phyloP scores from a whole-genome alignment of 2,113 vertebrate species.

The Ardeotis arabs region DNA sequence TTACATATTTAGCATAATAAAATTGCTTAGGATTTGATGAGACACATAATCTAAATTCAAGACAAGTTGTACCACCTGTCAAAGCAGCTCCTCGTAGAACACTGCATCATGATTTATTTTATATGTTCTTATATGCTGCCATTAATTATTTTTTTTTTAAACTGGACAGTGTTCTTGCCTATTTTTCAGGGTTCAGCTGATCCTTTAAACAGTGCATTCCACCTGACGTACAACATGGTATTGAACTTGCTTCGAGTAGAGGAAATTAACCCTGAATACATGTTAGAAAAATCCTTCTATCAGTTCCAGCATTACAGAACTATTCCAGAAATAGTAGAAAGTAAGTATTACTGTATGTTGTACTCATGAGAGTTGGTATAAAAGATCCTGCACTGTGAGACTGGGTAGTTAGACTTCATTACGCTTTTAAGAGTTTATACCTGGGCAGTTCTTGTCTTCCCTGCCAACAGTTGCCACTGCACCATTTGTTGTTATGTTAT shows the following conservation, averaged over 20 bases:
- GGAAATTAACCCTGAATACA: constrained; percentile 99
- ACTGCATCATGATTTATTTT: not conserved
- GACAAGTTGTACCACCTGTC: not conserved
- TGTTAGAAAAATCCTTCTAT: constrained; percentile 99
- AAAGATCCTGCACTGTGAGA: not conserved
- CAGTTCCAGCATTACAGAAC: constrained; percentile 98
- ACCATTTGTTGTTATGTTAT: not conserved
- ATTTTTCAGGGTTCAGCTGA: constrained; percentile 88
- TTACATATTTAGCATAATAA: not conserved
- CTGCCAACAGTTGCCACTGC: not conserved
- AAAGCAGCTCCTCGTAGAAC: not conserved
- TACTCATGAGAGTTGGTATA: not conserved
- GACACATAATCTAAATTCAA: not conserved
- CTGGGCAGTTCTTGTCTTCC: not conserved
- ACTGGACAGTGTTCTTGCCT: not conserved
- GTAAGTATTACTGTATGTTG: constrained; percentile 75
- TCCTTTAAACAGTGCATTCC: constrained; percentile 96
- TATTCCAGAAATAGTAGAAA: constrained; percentile 94
- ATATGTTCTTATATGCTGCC: not conserved
- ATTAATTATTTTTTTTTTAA: not conserved
- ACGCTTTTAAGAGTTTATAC: not conserved
- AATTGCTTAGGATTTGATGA: not conserved
- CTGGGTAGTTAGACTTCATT: not conserved
- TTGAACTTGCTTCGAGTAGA: constrained; percentile 96
- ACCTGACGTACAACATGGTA: constrained; percentile 99